A percentile compares a stretch with the other conserved stretches of the same genome.
Conservation (phyloP, 1,140 invertebrate genomes). For the Marisa cornuarietis region DNA sequence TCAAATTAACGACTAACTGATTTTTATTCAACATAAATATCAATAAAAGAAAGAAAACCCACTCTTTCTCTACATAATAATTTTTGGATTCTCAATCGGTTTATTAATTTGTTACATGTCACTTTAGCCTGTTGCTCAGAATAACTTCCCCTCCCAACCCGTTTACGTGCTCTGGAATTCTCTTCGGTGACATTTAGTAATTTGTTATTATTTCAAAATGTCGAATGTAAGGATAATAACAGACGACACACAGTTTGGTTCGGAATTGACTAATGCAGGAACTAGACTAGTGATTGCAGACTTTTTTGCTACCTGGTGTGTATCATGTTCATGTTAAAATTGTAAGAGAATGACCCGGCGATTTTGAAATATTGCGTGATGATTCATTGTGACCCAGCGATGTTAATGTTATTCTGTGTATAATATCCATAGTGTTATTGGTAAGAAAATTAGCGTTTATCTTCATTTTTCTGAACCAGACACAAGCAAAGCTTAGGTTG, state of each 20-base stretch:
- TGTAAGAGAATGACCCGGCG: background rate
- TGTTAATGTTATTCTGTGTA: background rate
- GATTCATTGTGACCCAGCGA: background rate
- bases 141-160: constrained; percentile 13
- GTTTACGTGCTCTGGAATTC: no score
- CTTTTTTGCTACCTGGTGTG: constrained; percentile 73
- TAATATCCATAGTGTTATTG: background rate
- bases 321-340: background rate
- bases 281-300: constrained; percentile 92
- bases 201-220: constrained; percentile 5
- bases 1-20: no score
- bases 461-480: no score
- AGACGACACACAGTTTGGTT: constrained; percentile 82
- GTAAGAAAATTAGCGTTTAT: no score
- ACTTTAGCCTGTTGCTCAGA: background rate
- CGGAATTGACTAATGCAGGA: constrained; percentile 81
- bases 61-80: no score
- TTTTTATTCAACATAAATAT: no score
- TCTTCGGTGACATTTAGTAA: background rate
- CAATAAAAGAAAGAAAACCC: no score
- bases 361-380: background rate
- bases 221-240: constrained; percentile 37
- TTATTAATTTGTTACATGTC: no score
- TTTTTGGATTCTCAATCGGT: no score
- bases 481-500: background rate